Percentiles rank a stretch among this genome's conserved stretches.
Evolutionary conservation across 2,888 invertebrate genomes (phyloP).

Genomic region (Drosophila prolongata): DNA sequence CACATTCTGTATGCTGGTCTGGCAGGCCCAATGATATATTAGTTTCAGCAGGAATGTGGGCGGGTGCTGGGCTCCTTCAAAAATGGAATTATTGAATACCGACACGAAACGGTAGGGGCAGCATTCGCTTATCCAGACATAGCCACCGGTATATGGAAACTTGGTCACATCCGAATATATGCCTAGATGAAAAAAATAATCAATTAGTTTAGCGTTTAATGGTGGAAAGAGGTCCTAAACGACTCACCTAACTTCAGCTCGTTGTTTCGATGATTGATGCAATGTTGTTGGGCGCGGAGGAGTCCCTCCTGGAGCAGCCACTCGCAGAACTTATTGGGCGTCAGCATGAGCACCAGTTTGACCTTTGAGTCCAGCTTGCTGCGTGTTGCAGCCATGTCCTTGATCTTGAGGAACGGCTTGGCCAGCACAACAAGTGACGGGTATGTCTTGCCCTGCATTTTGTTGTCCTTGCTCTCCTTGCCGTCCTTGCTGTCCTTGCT

Average conservation of each 20-base stretch:
- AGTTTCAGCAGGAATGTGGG: conserved; percentile 93
- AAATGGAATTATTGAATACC: conserved; percentile 94
- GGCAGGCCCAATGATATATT: conserved; percentile 96
- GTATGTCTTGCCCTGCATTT: conserved; percentile 91
- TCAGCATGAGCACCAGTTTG: conserved; percentile 92
- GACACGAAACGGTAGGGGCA: conserved; percentile 94
- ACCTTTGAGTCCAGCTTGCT: conserved; percentile 90
- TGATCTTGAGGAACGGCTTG: conserved; percentile 90
- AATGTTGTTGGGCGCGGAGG: conserved; percentile 91
- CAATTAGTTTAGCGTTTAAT: neutral
- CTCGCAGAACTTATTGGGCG: conserved; percentile 94
- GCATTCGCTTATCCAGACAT: conserved; percentile 96
- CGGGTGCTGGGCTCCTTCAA: conserved; percentile 93
- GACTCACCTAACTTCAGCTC: conserved; percentile 89
- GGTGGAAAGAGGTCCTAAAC: rapidly evolving
- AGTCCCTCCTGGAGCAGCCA: conserved; percentile 95
- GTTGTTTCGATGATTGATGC: conserved; percentile 88
- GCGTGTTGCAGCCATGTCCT: conserved; percentile 88
- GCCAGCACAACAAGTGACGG: conserved; percentile 94
- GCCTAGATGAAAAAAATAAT: conserved; percentile 84
- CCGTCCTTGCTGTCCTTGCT: conserved; percentile 87
- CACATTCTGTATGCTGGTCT: conserved; percentile 94
- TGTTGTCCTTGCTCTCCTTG: conserved; percentile 92
- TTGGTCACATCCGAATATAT: conserved; percentile 94
- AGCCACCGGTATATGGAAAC: conserved; percentile 94